Evolutionary conservation across 2,888 invertebrate genomes (phyloP), one percentile per base, ranked within the genome.

Genomic region (Cosmorhoe ocellata): DNA sequence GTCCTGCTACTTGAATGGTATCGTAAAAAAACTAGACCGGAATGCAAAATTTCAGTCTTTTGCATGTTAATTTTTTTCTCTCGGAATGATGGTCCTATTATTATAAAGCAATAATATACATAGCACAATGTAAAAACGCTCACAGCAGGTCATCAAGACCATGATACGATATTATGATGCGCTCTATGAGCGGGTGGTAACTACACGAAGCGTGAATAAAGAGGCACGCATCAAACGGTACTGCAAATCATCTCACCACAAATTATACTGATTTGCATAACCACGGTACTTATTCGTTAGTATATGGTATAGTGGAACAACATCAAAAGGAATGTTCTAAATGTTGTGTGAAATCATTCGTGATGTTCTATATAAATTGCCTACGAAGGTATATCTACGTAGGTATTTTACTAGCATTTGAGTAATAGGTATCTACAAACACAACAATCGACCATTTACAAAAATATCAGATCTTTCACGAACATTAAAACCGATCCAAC

Each of bases 191-290:
- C 59, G 33, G 0, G 52, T 58, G 59, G 61, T 47, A 12, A 31
- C 59, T 41, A 46, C 43, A 11, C 42, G 33, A 48, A 71, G 70
- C 74, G 67, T 72, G 67, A 71, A 72, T 64, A 65, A 67, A 69
- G 58, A 51, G 59, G 56, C 55, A 58, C 59, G 64, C 57, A 59
- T 50, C 22, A 39, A 55, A 69, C 66, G 51, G 64, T 67, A 65
- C 59, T 55, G 54, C 43, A 39, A 42, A 56, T 40, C 42, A 51
- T 53, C 38, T 40, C 37, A 45, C 53, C 48, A 28, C 51, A 56
- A 51, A 56, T 57, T 54, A 51, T 31, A 40, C 39, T 34, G 37
- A 9, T 31, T 31, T 32, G 32, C 32, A 38, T 49, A 33, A 48
- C 48, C 30, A 27, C 41, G 13, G 36, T 30, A 22, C 12, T 30